Evolutionary conservation across 2,888 invertebrate species (phyloP), one percentile per base, ranked within the genome.

Genomic region (Agapostemon virescens): DNA sequence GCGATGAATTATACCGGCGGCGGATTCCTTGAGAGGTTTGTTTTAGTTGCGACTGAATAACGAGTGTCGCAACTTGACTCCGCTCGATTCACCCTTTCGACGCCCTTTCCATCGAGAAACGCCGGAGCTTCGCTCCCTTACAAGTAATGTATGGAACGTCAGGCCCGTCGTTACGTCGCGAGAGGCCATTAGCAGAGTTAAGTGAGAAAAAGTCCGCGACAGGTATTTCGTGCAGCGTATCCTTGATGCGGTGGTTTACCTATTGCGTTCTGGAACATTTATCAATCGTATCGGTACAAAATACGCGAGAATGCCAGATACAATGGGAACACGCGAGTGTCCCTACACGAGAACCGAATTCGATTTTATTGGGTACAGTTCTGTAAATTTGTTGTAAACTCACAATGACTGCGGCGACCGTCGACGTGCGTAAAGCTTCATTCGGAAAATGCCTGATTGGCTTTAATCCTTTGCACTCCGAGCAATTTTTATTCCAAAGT

Each of bases 131-230:
- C 26, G 67, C 58, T 33, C 61, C 70, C 45, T 58, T 11, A 66
- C 38, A 23, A 72, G 69, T 88, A 88, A 88, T 88, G 85, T 88
- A 88, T 88, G 88, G 85, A 87, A 88, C 87, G 88, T 88, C 88
- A 88, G 88, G 88, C 80, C 82, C 86, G 82, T 88, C 88, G 87
- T 88, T 88, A 88, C 77, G 79, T 67, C 82, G 79, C 82, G 81
- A 88, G 88, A 83, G 88, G 86, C 88, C 88, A 88, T 88, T 88
- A 88, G 86, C 67, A 72, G 78, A 74, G 83, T 85, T 85, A 83
- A 85, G 82, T 80, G 87, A 81, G 82, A 84, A 85, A 83, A 86
- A 82, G 80, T 74, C 68, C 36, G 79, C 74, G 55, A 76, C 70
- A 55, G 55, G 63, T 79, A 69, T 72, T n/a, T 75, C 69, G 69